These are phyloP conservation scores for Capromys pilorides DNA, from an alignment of 2,797 vertebrate species.

Conservation along the genomic window DNA sequence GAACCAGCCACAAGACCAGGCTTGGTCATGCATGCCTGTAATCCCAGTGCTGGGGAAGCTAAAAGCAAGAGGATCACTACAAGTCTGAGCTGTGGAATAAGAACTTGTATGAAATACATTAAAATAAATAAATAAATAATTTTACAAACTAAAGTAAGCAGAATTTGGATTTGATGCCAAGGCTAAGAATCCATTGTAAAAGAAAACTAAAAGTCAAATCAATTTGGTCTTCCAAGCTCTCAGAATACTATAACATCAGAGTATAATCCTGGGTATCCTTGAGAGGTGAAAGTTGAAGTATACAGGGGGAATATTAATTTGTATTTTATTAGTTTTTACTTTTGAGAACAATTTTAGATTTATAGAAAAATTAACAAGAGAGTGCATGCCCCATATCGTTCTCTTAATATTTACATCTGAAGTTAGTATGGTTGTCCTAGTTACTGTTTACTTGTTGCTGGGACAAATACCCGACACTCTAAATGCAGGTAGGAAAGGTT, in stretches of 20 bases:
- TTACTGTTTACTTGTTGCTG: no score
- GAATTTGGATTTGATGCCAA: slow-evolving; percentile 36
- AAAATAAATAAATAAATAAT: no score
- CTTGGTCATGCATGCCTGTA: no score
- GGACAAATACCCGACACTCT: no score
- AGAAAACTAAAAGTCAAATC: slow-evolving; percentile 32
- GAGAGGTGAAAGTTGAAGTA: background rate
- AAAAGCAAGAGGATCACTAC: no score
- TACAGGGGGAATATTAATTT: background rate
- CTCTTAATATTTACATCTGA: slow-evolving; percentile 10
- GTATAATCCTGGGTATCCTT: background rate
- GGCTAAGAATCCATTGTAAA: slow-evolving; percentile 5
- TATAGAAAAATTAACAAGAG: background rate
- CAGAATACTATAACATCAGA: background rate
- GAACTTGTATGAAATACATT: no score
- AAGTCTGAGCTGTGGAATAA: no score
- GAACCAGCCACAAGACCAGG: no score
- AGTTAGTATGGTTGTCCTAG: background rate
- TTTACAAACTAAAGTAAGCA: background rate
- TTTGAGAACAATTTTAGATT: slow-evolving; percentile 18
- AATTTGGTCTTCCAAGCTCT: background rate
- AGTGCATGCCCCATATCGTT: background rate
- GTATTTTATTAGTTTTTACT: background rate
- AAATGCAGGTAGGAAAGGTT: no score
- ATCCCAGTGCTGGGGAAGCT: no score